phyloP scores from a whole-genome alignment of 2,113 vertebrate species.

The Peromyscus leucopus region DNA sequence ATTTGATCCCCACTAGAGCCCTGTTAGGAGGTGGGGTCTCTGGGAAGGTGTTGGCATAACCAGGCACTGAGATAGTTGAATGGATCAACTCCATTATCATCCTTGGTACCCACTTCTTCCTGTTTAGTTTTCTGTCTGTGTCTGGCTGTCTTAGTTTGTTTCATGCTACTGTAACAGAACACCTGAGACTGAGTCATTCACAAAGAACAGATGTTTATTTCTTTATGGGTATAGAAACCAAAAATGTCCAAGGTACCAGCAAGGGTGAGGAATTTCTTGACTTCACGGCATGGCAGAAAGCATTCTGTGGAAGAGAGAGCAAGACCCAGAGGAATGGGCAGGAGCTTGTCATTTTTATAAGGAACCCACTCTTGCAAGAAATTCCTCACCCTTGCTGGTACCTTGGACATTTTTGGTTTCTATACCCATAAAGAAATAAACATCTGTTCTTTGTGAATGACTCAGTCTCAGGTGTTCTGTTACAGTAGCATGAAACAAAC shows the following conservation, averaged over 20 bases:
- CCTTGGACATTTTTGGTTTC: not conserved
- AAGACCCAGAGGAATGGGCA: not conserved
- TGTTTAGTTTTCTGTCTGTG: not conserved
- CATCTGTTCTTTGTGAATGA: not conserved
- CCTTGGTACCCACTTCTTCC: not conserved
- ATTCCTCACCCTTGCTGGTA: not conserved
- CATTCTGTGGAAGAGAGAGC: not conserved
- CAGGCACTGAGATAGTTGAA: too few species aligned
- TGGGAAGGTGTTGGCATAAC: not conserved
- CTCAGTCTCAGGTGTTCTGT: not conserved
- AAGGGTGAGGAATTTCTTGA: not conserved
- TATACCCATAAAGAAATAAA: not conserved
- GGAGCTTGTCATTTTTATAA: not conserved
- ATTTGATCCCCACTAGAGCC: not conserved
- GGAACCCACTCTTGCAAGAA: not conserved
- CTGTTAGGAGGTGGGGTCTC: not conserved
- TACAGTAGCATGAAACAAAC: not conserved
- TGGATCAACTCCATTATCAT: not conserved
- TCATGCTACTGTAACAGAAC: not conserved
- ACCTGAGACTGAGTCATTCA: not conserved
- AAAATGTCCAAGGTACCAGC: not conserved
- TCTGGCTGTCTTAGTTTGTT: not conserved
- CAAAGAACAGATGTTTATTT: not conserved
- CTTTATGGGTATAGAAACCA: not conserved
- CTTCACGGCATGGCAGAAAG: not conserved